Evolutionary conservation across 2,797 vertebrate genomes (phyloP).

Genomic region (Pyrocephalus nanus): DNA sequence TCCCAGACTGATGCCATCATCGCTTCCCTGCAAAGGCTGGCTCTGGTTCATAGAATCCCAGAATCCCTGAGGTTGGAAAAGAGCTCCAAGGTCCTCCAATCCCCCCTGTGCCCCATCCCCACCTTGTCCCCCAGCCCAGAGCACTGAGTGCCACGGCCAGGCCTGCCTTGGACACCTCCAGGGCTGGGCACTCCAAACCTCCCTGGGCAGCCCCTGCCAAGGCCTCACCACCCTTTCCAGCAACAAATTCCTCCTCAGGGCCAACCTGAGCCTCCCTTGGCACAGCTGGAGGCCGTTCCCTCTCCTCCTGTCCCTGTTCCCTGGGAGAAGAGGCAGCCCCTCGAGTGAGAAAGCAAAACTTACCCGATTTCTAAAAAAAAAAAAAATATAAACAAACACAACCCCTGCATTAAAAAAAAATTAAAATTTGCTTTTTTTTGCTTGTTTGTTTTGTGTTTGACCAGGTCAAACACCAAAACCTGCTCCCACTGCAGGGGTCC

Average conservation of each 20-base stretch:
- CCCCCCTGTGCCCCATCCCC: accelerated
- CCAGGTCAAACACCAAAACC: neutral
- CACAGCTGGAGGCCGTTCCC: accelerated
- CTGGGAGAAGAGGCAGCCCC: neutral
- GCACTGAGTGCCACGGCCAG: neutral
- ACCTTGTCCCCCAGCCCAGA: neutral
- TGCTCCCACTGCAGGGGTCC: neutral
- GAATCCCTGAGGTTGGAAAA: neutral
- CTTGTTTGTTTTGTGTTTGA: neutral
- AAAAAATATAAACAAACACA: neutral
- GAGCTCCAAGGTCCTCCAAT: accelerated
- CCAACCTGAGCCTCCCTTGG: neutral
- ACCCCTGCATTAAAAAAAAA: neutral
- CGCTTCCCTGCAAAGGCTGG: neutral
- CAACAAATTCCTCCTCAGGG: neutral
- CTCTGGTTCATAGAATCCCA: neutral
- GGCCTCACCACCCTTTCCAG: neutral
- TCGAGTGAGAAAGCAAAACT: neutral
- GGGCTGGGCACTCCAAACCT: neutral
- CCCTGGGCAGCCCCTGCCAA: neutral
- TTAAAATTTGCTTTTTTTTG: no score
- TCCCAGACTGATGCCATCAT: neutral
- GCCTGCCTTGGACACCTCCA: neutral
- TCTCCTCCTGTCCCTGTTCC: neutral
- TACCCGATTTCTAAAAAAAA: neutral